Conservation (phyloP, 2,888 invertebrate species). For the Leptinotarsa rubiginosa region DNA sequence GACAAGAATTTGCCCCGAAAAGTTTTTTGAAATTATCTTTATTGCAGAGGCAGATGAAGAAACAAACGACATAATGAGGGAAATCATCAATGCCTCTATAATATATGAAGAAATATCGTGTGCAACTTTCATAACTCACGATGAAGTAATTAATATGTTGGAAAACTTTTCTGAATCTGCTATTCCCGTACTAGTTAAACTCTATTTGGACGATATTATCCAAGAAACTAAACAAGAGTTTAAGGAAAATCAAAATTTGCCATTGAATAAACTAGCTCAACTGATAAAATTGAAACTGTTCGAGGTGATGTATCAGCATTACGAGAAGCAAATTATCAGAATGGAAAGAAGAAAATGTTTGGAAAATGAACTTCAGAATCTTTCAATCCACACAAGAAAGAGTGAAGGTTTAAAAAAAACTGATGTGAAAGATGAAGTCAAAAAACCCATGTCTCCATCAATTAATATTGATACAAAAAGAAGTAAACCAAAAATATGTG, state of each 20-base stretch:
- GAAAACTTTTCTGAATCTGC: slow-evolving; percentile 24
- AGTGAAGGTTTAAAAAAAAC: slow-evolving; percentile 21
- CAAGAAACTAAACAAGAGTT: slow-evolving; percentile 20
- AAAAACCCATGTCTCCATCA: slow-evolving; percentile 21
- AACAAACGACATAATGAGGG: slow-evolving; percentile 38
- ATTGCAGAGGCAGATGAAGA: slow-evolving; percentile 39
- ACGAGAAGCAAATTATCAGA: slow-evolving; percentile 44
- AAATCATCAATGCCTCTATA: slow-evolving; percentile 44
- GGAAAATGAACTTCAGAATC: slow-evolving; percentile 43
- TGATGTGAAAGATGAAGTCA: neutral
- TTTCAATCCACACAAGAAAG: slow-evolving; percentile 47
- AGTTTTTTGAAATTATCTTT: slow-evolving; percentile 50
- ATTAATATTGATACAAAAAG: slow-evolving; percentile 26
- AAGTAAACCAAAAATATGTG: slow-evolving; percentile 21
- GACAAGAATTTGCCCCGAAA: slow-evolving; percentile 47
- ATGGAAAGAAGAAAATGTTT: slow-evolving; percentile 47
- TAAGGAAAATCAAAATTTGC: neutral
- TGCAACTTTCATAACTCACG: slow-evolving; percentile 52
- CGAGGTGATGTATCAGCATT: slow-evolving; percentile 53
- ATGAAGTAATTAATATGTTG: slow-evolving; percentile 48
- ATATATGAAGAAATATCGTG: slow-evolving; percentile 50
- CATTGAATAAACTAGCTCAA: slow-evolving; percentile 40
- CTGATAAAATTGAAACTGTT: slow-evolving; percentile 54
- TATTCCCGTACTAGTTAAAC: slow-evolving; percentile 38
- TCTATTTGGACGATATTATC: slow-evolving; percentile 25